Evolutionary conservation across 2,113 vertebrate genomes (phyloP).

Genomic region (Pipa parva): DNA sequence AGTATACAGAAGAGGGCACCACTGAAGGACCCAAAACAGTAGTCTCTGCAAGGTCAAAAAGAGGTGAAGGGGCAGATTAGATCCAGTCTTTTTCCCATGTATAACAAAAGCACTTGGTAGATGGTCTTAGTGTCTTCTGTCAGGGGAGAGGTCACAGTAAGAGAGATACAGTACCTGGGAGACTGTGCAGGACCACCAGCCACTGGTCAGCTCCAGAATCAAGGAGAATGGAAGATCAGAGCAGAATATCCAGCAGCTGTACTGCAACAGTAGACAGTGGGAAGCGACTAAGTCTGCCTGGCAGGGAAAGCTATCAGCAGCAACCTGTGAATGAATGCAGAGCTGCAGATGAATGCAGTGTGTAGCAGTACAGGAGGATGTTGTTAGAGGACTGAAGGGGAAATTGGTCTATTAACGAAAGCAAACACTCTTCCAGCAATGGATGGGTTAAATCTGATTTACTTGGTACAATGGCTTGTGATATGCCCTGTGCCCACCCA

Average conservation of each 20-base stretch:
- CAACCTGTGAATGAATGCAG: background rate
- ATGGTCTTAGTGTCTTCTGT: slow-evolving; percentile 20
- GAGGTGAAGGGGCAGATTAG: slow-evolving; percentile 38
- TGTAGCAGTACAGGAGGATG: background rate
- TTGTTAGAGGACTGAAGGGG: background rate
- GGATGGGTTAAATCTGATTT: too few relatives aligned
- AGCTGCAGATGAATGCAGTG: slow-evolving; percentile 8
- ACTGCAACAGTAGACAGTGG: background rate
- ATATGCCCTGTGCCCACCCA: too few relatives aligned
- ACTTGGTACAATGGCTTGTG: too few relatives aligned
- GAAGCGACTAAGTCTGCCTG: background rate
- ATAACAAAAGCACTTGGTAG: slow-evolving; percentile 8
- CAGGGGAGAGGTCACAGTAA: slow-evolving; percentile 3
- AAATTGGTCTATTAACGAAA: too few relatives aligned
- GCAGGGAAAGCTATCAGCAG: background rate
- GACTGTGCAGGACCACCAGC: background rate
- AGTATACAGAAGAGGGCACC: background rate
- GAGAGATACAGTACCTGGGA: slow-evolving; percentile 5
- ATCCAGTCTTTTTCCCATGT: background rate
- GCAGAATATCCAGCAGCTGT: slow-evolving; percentile 3
- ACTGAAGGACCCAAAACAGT: background rate
- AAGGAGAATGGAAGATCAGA: background rate
- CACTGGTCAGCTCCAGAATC: background rate
- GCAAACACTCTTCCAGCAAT: too few relatives aligned
- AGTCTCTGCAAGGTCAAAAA: slow-evolving; percentile 10